Percentiles rank a stretch among this genome's conserved stretches.
Conservation (phyloP, 2,888 invertebrate genomes). For the Acrocera orbiculus region DNA sequence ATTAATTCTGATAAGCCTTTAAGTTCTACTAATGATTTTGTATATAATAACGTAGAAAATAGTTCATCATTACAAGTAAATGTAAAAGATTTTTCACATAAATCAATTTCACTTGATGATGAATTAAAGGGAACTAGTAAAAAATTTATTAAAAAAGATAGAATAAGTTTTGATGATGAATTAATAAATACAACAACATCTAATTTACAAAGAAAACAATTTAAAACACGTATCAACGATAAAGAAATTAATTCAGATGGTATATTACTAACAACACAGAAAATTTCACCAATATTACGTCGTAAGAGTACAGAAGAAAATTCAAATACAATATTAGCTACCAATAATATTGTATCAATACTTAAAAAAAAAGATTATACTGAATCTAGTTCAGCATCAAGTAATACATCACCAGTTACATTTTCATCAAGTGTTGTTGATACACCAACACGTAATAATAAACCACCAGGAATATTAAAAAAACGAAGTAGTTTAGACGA, state of each 20-base stretch:
- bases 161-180: slow-evolving; percentile 9
- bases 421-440: slow-evolving; percentile 61
- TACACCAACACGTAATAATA: slow-evolving; percentile 39
- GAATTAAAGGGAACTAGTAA: no score
- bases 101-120: no score
- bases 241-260: slow-evolving; percentile 17
- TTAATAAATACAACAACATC: neutral
- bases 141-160: slow-evolving; percentile 10
- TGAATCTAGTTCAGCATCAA: slow-evolving; percentile 33
- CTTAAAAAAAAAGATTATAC: slow-evolving; percentile 46
- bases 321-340: slow-evolving; percentile 24
- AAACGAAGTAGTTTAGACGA: slow-evolving; percentile 71
- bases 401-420: slow-evolving; percentile 54
- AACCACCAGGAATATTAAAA: slow-evolving; percentile 63
- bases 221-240: slow-evolving; percentile 19
- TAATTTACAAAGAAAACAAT: slow-evolving; percentile 12
- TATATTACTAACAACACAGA: slow-evolving; percentile 7
- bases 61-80: no score
- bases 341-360: slow-evolving; percentile 42
- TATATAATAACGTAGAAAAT: no score
- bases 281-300: slow-evolving; percentile 21
- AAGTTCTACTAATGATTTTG: neutral
- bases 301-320: slow-evolving; percentile 33
- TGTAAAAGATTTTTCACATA: no score
- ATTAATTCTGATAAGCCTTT: slow-evolving; percentile 1